Base-by-base conservation (phyloP, 2,113 vertebrate species). In the Marmota flaviventris region DNA sequence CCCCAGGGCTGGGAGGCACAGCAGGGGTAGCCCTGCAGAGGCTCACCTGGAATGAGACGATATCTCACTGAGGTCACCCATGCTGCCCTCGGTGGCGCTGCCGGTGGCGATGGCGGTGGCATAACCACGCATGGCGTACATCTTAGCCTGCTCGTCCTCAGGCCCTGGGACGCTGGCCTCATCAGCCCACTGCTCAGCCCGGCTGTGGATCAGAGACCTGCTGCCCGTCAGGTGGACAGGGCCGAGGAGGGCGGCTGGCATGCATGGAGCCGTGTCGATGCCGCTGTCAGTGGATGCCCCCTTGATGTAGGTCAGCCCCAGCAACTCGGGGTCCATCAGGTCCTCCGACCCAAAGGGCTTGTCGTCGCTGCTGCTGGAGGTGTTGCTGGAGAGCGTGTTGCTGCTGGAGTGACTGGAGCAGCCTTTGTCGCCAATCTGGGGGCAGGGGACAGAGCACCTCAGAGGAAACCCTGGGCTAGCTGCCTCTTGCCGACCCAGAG, bases 281-380 rank as follows among this genome's bases (percentile, higher is more conserved):
- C 99, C 99, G 29, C 99, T 99, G 98, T 99, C 99, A 0, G 99
- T 99, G 24, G 99, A 99, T 0, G 99, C 99, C 1, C 99, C 99
- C 98, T 99, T 99, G 96, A 99, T 99, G 89, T 99, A 99, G 0
- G 99, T 99, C 91, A 99, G 98, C 78, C 99, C 99, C 83, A 99
- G 98, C 94, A 99, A 98, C 93, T 99, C 99, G 0, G 99, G 99
- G 92, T 99, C 99, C 99, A 99, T 99, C 97, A 99, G 97, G 97
- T 99, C 99, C 89, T 99, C 99, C 0, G 99, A 99, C 89, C 99
- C 99, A 76, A 99, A 99, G 98, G 99, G 99, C 94, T 99, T 99
- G 84, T 99, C 99, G 9, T 99, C 99, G 5, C 99, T 99, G 98
- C 99, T 99, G 98, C 99, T 99, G 98, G 99, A 99, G 24, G 99